A percentile compares a stretch with the other conserved stretches of the same genome.
Conservation (phyloP, 2,797 vertebrate genomes). For the Bryconaethiops microstoma region DNA sequence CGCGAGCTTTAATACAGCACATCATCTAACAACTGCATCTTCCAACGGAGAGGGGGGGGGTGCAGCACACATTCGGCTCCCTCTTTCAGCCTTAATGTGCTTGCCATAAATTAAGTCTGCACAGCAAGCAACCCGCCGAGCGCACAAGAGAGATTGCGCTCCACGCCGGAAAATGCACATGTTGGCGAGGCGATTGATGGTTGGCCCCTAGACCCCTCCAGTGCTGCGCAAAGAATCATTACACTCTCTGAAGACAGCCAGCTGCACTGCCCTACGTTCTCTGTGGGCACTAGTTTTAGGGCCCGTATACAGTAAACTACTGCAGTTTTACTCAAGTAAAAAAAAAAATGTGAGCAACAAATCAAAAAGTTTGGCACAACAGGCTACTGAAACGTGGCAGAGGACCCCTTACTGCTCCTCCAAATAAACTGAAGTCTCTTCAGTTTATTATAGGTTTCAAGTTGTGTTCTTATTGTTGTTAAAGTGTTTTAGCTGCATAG, state of each 20-base stretch:
- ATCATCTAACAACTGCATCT: constrained; percentile 1
- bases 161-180: constrained; percentile 31
- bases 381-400: not conserved
- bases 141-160: constrained; percentile 33
- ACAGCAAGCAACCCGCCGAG: constrained; percentile 36
- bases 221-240: constrained; percentile 46
- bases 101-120: constrained; percentile 53
- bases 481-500: not conserved
- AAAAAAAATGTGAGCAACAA: not conserved
- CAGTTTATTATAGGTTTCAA: not conserved
- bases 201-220: constrained; percentile 48
- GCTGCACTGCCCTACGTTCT: constrained; percentile 26
- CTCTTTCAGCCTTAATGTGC: constrained; percentile 38
- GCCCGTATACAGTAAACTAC: not conserved
- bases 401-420: not conserved
- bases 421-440: not conserved
- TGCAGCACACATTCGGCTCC: not conserved
- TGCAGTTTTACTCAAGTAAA: not conserved
- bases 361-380: not conserved
- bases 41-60: not conserved
- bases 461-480: not conserved
- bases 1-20: constrained; percentile 21
- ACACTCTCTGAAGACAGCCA: constrained; percentile 28
- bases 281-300: not conserved
- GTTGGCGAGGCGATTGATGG: constrained; percentile 45